Evolutionary conservation across 2,888 invertebrate species (phyloP), one percentile per base, ranked within the genome.

Genomic region (Papilio elwesi): DNA sequence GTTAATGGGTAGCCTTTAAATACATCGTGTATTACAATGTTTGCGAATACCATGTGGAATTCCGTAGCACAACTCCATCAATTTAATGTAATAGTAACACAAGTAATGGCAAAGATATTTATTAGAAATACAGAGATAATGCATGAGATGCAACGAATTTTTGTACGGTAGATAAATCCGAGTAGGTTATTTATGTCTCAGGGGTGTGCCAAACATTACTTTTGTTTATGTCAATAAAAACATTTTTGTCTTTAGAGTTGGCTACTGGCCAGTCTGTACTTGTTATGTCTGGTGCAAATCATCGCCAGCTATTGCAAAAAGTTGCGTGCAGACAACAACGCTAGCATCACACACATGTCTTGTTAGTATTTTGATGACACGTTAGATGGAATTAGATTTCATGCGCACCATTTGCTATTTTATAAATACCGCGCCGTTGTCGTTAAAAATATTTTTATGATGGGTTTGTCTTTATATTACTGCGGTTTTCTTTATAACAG

Each of bases 301-400:
- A 62, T 47, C 12, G 59, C 26, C 59, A 26, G 65, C 43, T 68
- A 65, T 52, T 66, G 65, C 47, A 73, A 66, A 62, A 66, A 66
- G 43, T 68, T 47, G 15, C 57, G 43, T 57, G 16, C 55, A 59
- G 48, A 66, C 52, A 53, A 69, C 64, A 63, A 63, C 80, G 81
- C 77, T 71, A 76, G 76, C 79, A 83, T 86, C 84, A 85, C 81
- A 81, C 79, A 78, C 76, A 75, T 81, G 84, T 84, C 85, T 86
- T 82, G 81, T 71, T 71, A 74, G 79, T 76, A 75, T 79, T 78
- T 77, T 76, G 74, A 75, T 65, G 68, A 16, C 62, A 53, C 55
- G 66, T 59, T 62, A 63, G 62, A 59, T 8, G 38, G 43, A 67
- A 67, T 69, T 66, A 64, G 48, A 67, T 69, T 65, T 74, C 59